Evolutionary conservation across 2,888 invertebrate species (phyloP), one percentile per base, ranked within the genome.

Genomic region (Dynastes tityus): DNA sequence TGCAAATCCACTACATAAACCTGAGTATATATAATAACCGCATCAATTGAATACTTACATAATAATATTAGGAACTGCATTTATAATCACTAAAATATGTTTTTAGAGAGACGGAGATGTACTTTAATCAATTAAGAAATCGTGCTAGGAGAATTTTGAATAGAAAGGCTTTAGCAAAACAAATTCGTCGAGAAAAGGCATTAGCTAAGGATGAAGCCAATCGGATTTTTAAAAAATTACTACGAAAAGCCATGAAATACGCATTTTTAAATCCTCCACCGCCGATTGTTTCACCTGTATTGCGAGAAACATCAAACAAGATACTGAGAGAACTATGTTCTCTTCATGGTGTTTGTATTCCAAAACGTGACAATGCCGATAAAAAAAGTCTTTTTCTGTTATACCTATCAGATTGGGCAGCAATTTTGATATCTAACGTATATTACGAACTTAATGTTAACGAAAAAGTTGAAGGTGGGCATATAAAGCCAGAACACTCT

Each of bases 321-420:
- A 90, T 92, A 22, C 84, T 92, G 82, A 91, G 91, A 82, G 88
- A 91, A 81, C 89, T 92, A 4, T 91, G 91, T 77, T 90, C 91
- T 82, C 88, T 92, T 83, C 87, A 97, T 95, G 96, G 98, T 96
- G 88, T 98, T 96, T 91, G 95, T 93, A 89, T 98, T 94, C 92
- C 98, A 95, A 89, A 98, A 97, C 92, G 95, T 95, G 76, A 80
- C 8, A 79, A 81, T 51, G 79, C 32, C 29, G 83, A 83, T 80
- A 81, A 83, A 77, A 58, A 80, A 1, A 85, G 86, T 6, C 63
- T 79, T 4, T 88, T 88, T 80, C 81, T 88, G 61, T 83, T 87
- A 29, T 82, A 85, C 49, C 81, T 87, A 1, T 83, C 88, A 2
- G 88, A 88, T 80, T 88, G 87, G 88, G 84, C 87, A 65, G 87